Base-by-base conservation (phyloP, 1,140 invertebrate species). In the Bombyx mandarina region DNA sequence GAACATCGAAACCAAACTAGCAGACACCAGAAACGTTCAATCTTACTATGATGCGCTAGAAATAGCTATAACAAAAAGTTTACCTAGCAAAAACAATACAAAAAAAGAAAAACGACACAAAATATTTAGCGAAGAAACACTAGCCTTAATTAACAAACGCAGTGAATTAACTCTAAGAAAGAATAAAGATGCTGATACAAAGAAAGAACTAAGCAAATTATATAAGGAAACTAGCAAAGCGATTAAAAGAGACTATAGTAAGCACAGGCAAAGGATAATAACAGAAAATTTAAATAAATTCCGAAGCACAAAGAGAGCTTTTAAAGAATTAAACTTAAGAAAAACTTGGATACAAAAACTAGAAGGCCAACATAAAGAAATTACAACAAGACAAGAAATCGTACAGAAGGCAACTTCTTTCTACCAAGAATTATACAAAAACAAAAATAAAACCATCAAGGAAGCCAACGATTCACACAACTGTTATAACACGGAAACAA, bases 271-370 rank as follows among this genome's bases (percentile, higher is more conserved):
- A 18, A 18, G 18, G 12, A 18, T 18, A 18, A 18, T 18, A 18
- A 18, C 12, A 18, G 12, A 18, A 18, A 18, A 18, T 18, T 3
- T 43, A 43, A 47, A 56, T 48, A 47, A 7, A 6, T 43, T 56
- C 43, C 46, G 45, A 56, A 56, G 54, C 9, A 47, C 54, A 26
- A 46, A 56, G 43, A 56, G 44, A 47, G 54, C 54, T 6, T 22
- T 47, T 35, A 56, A 56, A 7, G 18, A 56, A 56, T 48, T 56
- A 56, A 47, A 56, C 7, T 7, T 26, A 18, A 26, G 18, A 4
- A 56, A 56, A 47, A 26, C 54, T 8, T 56, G 54, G 54, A 56
- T 56, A 47, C 44, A 56, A 46, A 47, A 46, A 56, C 51, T 46
- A 35, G 51, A 48, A 47, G 42, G 44, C 9, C 42, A 54, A 44